Conservation (phyloP, 2,113 vertebrate genomes). For the Ptilorrhoa leucosticta region DNA sequence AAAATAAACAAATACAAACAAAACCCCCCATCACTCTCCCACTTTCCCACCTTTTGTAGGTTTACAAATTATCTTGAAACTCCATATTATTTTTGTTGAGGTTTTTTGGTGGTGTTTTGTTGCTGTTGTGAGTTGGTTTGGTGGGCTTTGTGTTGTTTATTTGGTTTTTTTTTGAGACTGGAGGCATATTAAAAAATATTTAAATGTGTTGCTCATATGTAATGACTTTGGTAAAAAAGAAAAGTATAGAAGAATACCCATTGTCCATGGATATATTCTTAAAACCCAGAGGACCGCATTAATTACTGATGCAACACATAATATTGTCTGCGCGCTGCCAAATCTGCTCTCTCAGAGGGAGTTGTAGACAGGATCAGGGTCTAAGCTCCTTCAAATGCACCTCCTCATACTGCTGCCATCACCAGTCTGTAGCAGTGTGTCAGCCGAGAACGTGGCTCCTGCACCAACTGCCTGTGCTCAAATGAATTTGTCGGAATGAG, state of each 20-base stretch:
- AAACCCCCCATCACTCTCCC: rapidly evolving
- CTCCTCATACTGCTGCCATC: not conserved
- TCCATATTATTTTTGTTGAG: too few relatives aligned
- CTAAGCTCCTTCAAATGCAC: not conserved
- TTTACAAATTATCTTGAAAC: not conserved
- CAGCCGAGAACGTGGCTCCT: not conserved
- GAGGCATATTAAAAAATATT: not conserved
- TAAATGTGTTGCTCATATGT: not conserved
- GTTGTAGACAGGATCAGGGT: not conserved
- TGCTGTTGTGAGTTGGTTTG: not conserved
- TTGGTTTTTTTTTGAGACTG: not conserved
- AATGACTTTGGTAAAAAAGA: not conserved
- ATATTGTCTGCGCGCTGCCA: not conserved
- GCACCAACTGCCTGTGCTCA: rapidly evolving
- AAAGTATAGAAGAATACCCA: not conserved
- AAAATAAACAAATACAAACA: not conserved
- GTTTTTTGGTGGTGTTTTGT: not conserved
- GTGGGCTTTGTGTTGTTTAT: not conserved
- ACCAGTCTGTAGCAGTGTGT: not conserved
- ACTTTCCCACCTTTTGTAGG: not conserved
- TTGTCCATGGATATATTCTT: not conserved
- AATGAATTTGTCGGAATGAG: not conserved
- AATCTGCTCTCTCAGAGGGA: not conserved
- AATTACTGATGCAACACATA: not conserved
- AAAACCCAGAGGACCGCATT: not conserved